Conservation (phyloP, 2,113 vertebrate species). For the Conger conger region DNA sequence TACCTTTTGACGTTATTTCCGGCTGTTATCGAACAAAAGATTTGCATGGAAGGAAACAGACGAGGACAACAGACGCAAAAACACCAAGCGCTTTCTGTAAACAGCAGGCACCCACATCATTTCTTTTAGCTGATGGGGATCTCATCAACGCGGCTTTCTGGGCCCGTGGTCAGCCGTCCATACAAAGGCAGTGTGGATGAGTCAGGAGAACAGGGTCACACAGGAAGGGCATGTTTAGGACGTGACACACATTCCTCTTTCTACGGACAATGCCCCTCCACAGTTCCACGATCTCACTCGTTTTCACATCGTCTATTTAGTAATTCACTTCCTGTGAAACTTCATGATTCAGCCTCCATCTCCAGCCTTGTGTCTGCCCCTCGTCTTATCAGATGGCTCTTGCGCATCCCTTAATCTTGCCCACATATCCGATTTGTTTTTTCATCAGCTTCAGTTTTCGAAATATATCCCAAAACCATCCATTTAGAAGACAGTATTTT, state of each 20-base stretch:
- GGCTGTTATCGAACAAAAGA: neutral
- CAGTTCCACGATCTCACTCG: neutral
- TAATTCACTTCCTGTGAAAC: neutral
- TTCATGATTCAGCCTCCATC: neutral
- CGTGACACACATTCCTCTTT: neutral
- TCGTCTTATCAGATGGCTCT: neutral
- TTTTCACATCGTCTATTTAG: neutral
- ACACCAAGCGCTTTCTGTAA: neutral
- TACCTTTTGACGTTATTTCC: neutral
- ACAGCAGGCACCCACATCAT: neutral
- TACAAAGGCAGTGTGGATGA: neutral
- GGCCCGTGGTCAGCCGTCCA: too few species aligned
- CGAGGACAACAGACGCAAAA: neutral
- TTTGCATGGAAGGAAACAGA: neutral
- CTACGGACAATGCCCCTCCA: neutral
- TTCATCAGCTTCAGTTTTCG: neutral
- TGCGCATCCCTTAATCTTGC: neutral
- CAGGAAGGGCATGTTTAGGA: neutral
- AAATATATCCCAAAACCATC: conserved; percentile 4
- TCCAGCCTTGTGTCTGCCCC: neutral
- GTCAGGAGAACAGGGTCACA: neutral
- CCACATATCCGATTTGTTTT: conserved; percentile 25
- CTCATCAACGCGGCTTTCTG: too few species aligned
- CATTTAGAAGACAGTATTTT: neutral
- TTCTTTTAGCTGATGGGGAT: too few species aligned